These are phyloP conservation scores for Lobophora halterata DNA, from an alignment of 2,888 invertebrate genomes.

Conservation along the genomic window DNA sequence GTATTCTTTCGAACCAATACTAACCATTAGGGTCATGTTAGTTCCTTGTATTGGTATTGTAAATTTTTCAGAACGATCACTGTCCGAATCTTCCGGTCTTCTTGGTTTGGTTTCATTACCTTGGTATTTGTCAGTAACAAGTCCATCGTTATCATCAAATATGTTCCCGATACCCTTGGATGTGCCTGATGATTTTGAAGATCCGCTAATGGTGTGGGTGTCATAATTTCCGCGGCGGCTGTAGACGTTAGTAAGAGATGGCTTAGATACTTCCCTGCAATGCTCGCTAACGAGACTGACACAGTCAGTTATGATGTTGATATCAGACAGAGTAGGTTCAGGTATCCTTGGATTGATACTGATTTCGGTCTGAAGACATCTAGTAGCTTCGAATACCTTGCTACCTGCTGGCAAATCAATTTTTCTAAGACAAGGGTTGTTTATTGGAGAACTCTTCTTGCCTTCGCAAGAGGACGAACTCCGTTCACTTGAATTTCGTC, in stretches of 20 bases:
- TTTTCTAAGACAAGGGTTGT: constrained; percentile 13
- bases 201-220: constrained; percentile 7
- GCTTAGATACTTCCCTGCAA: constrained; percentile 37
- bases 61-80: constrained; percentile 44
- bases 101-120: constrained; percentile 8
- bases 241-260: constrained; percentile 25
- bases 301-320: constrained; percentile 53
- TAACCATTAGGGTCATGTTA: constrained; percentile 65
- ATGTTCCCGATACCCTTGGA: constrained; percentile 20
- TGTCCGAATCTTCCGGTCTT: constrained; percentile 10
- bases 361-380: constrained; percentile 68
- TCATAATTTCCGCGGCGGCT: constrained; percentile 11
- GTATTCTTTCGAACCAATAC: constrained; percentile 37
- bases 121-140: constrained; percentile 13
- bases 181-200: constrained; percentile 24
- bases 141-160: constrained; percentile 6
- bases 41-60: constrained; percentile 68
- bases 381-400: constrained; percentile 50
- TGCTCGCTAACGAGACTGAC: constrained; percentile 51
- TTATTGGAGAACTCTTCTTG: constrained; percentile 9
- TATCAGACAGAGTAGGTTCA: constrained; percentile 62
- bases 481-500: constrained; percentile 31
- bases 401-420: constrained; percentile 16
- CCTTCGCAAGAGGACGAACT: constrained; percentile 31
- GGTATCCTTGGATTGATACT: constrained; percentile 67